Conservation (phyloP, 2,797 vertebrate species). For the Anomalospiza imberbis region DNA sequence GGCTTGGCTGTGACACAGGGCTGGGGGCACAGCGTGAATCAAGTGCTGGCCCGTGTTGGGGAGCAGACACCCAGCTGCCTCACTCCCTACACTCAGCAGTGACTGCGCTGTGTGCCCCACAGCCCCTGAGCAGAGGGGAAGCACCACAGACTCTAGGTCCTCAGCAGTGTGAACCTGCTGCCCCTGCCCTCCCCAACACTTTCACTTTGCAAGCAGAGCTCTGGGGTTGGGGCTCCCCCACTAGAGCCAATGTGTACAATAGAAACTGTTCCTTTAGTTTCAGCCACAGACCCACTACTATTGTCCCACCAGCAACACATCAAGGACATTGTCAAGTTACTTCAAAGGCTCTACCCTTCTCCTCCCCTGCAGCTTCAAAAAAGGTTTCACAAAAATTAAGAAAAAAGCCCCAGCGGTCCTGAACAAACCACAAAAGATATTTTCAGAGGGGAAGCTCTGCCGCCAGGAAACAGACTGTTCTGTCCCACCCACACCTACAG, state of each 20-base stretch:
- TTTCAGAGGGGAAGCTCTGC: background rate
- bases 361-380: background rate
- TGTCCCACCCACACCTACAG: constrained; percentile 47
- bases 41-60: background rate
- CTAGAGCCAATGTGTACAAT: fast-evolving
- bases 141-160: background rate
- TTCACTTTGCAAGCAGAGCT: background rate
- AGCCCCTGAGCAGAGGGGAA: fast-evolving
- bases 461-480: constrained; percentile 44
- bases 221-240: background rate
- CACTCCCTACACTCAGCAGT: background rate
- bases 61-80: background rate
- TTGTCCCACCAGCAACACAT: background rate
- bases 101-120: fast-evolving
- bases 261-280: background rate
- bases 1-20: background rate
- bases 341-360: background rate
- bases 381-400: background rate
- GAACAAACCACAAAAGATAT: background rate
- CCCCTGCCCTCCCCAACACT: background rate
- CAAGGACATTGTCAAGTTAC: background rate
- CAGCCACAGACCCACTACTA: background rate
- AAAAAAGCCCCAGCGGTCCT: background rate
- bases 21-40: background rate
- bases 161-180: background rate